These are phyloP conservation scores for Dorcus hopei DNA, from an alignment of 2,888 invertebrate species.

Conservation along the genomic window DNA sequence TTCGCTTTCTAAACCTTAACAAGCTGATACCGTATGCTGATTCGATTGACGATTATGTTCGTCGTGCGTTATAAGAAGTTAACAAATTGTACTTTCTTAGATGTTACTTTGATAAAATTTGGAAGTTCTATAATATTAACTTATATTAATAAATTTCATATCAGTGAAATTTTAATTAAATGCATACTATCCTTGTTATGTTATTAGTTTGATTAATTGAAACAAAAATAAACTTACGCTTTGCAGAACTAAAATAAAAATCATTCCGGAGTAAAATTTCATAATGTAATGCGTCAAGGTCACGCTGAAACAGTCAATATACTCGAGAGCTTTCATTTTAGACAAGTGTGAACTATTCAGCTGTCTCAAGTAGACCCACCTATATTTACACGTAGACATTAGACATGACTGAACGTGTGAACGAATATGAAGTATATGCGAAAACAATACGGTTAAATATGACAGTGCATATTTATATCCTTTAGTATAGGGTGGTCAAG, in stretches of 20 bases:
- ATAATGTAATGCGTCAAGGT: constrained; percentile 1
- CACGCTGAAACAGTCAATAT: constrained; percentile 3
- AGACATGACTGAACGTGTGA: constrained; percentile 38
- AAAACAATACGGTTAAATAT: constrained; percentile 35
- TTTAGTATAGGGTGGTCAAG: constrained; percentile 7
- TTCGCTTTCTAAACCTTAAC: not conserved
- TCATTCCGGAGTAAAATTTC: constrained; percentile 4
- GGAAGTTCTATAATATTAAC: no score
- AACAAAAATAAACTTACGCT: no score
- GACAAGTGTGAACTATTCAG: constrained; percentile 33
- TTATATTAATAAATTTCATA: no score
- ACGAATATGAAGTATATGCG: constrained; percentile 35
- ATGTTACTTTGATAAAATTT: no score
- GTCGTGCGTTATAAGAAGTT: not conserved
- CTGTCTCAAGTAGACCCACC: constrained; percentile 39
- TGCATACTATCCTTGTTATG: no score
- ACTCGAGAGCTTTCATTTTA: constrained; percentile 23
- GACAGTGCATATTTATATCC: constrained; percentile 32
- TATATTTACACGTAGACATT: constrained; percentile 37
- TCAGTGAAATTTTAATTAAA: no score
- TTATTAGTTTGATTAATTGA: no score
- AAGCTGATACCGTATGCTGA: not conserved
- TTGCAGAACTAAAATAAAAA: no score
- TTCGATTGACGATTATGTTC: not conserved
- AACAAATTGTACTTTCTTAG: no score